Evolutionary conservation across 2,797 vertebrate genomes (phyloP), one percentile per base, ranked within the genome.

Genomic region (Sphenodon punctatus): DNA sequence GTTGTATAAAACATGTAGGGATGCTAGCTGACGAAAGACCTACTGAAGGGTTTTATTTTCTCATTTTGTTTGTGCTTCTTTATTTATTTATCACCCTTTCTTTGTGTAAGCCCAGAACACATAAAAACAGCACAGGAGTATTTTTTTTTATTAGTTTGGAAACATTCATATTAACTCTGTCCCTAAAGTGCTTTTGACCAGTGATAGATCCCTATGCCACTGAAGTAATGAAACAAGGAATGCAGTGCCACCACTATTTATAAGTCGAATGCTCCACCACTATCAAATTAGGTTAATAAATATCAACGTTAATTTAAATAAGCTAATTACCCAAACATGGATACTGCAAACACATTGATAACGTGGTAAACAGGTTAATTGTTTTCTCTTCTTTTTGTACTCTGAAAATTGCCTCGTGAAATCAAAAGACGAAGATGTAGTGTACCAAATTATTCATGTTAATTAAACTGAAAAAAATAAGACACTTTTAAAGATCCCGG

Each of bases 231-330:
- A 75, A 76, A 53, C 41, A 79, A 48, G 59, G 4, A 77, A 43
- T 59, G 53, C 16, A 84, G 5, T 25, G 36, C 3, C 49, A 38
- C 27, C 2, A 63, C 58, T 84, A 85, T 14, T 41, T 79, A 19
- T 59, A 43, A 71, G n/a, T 9, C 71, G 30, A 81, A 79, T 46
- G 6, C 9, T 59, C 19, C 2, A 36, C 42, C 36, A 66, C 9
- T 14, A 81, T 76, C 61, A 38, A 83, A 81, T 76, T 84, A 71
- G 12, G 80, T 70, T 67, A 80, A 78, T 69, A 86, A 83, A 63
- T 80, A 67, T 59, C 9, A 56, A 10, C 66, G 61, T 82, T 75
- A 65, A 61, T 88, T 89, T 72, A 72, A 75, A 67, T 4, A 76
- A 32, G 22, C 41, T 76, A 45, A 59, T 84, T 82, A 74, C 6